These are phyloP conservation scores for Volucella zonaria DNA, from an alignment of 2,888 invertebrate species.

Conservation along the genomic window DNA sequence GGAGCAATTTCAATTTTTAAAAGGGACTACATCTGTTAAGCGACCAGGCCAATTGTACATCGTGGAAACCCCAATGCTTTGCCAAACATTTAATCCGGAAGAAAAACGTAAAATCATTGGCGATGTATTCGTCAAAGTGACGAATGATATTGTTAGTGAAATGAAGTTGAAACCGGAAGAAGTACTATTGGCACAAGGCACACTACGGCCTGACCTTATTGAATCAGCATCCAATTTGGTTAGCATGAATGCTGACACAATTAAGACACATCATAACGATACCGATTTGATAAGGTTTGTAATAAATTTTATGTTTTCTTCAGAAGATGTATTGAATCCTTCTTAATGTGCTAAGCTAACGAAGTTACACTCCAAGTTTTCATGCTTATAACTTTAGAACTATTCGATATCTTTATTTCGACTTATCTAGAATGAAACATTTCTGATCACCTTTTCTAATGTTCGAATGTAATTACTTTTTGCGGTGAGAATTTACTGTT, in stretches of 20 bases:
- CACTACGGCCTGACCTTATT: constrained; percentile 97
- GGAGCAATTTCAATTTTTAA: constrained; percentile 88
- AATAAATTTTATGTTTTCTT: background rate
- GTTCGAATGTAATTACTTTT: no score
- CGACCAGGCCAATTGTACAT: constrained; percentile 84
- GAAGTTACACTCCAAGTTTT: no score
- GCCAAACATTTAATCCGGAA: constrained; percentile 95
- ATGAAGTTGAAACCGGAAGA: constrained; percentile 95
- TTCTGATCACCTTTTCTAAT: no score
- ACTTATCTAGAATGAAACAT: no score
- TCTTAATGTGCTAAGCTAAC: no score
- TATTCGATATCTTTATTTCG: no score
- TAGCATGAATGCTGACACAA: constrained; percentile 95
- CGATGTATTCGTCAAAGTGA: constrained; percentile 97
- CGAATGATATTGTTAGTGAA: constrained; percentile 94
- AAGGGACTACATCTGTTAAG: constrained; percentile 92
- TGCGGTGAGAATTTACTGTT: no score
- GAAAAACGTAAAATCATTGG: constrained; percentile 99
- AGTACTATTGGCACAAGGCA: constrained; percentile 96
- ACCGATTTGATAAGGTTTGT: constrained; percentile 93
- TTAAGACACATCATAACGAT: constrained; percentile 99
- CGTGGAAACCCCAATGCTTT: constrained; percentile 90
- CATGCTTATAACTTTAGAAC: no score
- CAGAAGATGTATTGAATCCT: no score
- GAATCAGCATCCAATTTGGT: constrained; percentile 96